Evolutionary conservation across 2,797 vertebrate genomes (phyloP).

Genomic region (Coluber constrictor): DNA sequence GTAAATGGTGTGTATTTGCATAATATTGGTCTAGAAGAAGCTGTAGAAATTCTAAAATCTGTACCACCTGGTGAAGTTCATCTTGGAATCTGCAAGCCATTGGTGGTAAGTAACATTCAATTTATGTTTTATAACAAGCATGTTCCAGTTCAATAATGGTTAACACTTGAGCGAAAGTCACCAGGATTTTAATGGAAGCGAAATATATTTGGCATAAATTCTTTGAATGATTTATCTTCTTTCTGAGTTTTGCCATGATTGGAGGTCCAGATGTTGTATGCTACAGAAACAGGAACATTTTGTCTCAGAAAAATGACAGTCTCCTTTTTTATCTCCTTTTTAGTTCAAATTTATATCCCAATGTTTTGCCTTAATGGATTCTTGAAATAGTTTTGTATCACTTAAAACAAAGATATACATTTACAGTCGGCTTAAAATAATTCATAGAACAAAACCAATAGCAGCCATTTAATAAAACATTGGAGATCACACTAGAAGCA

Average conservation of each 20-base stretch:
- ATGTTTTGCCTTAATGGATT: not conserved
- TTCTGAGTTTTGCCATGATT: not conserved
- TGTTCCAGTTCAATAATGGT: slow-evolving; percentile 4
- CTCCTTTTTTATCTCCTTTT: not conserved
- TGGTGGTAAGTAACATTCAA: slow-evolving; percentile 71
- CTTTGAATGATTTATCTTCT: not conserved
- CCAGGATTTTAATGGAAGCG: not conserved
- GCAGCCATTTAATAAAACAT: not conserved
- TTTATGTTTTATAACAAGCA: not conserved
- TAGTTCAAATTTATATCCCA: not conserved
- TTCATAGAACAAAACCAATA: not conserved
- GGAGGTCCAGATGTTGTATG: not conserved
- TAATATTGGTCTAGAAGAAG: slow-evolving; percentile 74
- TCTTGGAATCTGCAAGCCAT: slow-evolving; percentile 89
- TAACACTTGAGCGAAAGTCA: not conserved
- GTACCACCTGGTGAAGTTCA: slow-evolving; percentile 79
- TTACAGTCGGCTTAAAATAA: not conserved
- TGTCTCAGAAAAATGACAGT: not conserved
- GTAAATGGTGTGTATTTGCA: slow-evolving; percentile 82
- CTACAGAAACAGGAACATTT: not conserved
- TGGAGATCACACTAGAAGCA: not conserved
- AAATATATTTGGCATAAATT: not conserved
- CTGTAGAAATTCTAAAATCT: slow-evolving; percentile 88
- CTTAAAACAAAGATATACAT: not conserved
- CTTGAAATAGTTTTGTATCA: not conserved